A percentile compares a stretch with the other conserved stretches of the same genome.
Conservation (phyloP, 2,888 invertebrate genomes). For the Volucella inanis region DNA sequence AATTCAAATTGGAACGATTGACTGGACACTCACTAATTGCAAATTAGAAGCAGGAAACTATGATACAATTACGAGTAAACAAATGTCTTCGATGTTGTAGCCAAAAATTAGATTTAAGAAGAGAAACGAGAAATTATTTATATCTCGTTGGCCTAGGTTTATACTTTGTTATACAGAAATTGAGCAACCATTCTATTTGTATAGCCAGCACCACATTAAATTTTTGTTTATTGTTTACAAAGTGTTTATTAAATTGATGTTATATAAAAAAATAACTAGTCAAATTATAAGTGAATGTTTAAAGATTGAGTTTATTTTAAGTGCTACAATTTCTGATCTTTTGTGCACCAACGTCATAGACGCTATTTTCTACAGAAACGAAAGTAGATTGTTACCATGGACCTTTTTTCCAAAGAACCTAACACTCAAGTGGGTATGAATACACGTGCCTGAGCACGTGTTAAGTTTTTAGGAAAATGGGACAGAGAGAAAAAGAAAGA, state of each 20-base stretch:
- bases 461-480: no score
- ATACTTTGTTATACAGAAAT: conserved; percentile 58
- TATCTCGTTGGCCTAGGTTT: conserved; percentile 47
- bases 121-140: conserved; percentile 1
- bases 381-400: no score
- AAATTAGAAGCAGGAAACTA: conserved; percentile 24
- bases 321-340: no score
- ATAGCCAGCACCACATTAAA: conserved; percentile 1
- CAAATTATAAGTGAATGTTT: not conserved
- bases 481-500: no score
- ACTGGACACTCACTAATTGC: conserved; percentile 27
- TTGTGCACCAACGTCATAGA: no score
- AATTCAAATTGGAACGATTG: conserved; percentile 35
- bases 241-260: conserved; percentile 52
- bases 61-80: conserved; percentile 3
- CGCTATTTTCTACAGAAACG: no score
- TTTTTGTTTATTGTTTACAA: conserved; percentile 48
- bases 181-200: conserved; percentile 20
- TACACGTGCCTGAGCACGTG: no score
- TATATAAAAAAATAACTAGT: conserved; percentile 3
- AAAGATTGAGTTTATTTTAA: not conserved
- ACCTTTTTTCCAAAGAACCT: no score
- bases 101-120: conserved; percentile 48
- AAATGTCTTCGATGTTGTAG: conserved; percentile 63
- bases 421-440: no score